Percentiles rank a stretch among this genome's conserved stretches.
phyloP scores from a whole-genome alignment of 2,797 vertebrate genomes.

The Rhinichthys osculus region DNA sequence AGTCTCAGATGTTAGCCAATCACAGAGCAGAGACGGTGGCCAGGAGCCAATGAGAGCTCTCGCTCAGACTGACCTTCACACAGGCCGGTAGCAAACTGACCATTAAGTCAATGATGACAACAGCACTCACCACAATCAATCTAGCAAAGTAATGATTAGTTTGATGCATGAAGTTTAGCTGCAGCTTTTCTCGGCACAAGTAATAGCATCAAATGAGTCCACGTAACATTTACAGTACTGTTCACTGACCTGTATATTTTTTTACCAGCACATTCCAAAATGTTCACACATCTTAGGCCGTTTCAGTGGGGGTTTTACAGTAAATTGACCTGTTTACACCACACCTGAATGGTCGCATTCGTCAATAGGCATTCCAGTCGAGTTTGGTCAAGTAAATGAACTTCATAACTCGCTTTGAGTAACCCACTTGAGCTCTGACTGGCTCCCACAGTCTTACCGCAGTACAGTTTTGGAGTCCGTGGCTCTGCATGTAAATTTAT shows the following conservation, averaged over 20 bases:
- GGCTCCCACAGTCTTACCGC: slow-evolving; percentile 15
- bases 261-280: not conserved
- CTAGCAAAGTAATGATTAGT: slow-evolving; percentile 75
- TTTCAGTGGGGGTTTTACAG: slow-evolving; percentile 1
- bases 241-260: not conserved
- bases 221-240: not conserved
- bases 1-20: slow-evolving; percentile 81
- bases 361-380: slow-evolving; percentile 11
- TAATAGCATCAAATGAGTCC: not conserved
- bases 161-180: slow-evolving; percentile 35
- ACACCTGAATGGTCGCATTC: not conserved
- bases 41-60: slow-evolving; percentile 85
- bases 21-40: slow-evolving; percentile 79
- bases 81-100: slow-evolving; percentile 85
- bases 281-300: not conserved
- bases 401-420: slow-evolving; percentile 29
- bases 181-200: slow-evolving; percentile 7
- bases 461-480: slow-evolving; percentile 42
- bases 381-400: slow-evolving; percentile 7
- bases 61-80: slow-evolving; percentile 89
- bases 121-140: slow-evolving; percentile 86
- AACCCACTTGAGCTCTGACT: slow-evolving; percentile 7
- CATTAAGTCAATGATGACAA: slow-evolving; percentile 82
- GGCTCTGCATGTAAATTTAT: slow-evolving; percentile 69
- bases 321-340: slow-evolving; percentile 23